Evolutionary conservation across 2,113 vertebrate genomes (phyloP).

Genomic region (Sakesphorus luctuosus): DNA sequence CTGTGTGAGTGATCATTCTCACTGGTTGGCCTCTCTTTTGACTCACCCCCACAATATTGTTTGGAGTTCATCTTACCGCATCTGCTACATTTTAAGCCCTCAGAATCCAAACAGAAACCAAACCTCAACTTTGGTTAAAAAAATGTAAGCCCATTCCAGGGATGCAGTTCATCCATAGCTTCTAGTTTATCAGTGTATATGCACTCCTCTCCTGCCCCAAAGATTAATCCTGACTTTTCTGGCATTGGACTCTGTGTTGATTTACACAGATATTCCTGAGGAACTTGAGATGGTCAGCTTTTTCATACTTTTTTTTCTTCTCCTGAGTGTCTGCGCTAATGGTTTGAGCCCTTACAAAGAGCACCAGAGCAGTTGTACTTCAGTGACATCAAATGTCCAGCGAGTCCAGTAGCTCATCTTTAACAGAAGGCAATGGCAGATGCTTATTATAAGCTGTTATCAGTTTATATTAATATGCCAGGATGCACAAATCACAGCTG

Average conservation of each 20-base stretch:
- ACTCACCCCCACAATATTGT: not conserved
- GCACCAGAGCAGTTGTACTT: not conserved
- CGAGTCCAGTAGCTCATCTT: not conserved
- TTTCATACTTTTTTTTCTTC: not conserved
- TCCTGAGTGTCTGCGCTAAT: not conserved
- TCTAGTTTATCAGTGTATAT: fast-evolving
- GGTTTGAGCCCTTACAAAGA: not conserved
- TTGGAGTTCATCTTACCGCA: not conserved
- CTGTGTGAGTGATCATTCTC: not conserved
- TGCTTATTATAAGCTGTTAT: conserved; percentile 59
- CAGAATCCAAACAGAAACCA: not conserved
- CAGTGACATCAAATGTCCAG: conserved; percentile 38
- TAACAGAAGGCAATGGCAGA: conserved; percentile 49
- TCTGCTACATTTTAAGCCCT: not conserved
- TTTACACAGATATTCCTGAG: not conserved
- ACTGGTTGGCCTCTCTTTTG: not conserved
- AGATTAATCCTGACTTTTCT: not conserved
- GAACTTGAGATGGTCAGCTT: not conserved
- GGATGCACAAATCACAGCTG: conserved; percentile 62
- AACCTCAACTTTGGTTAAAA: not conserved
- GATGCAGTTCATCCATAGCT: not conserved
- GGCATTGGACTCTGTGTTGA: not conserved
- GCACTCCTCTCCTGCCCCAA: not conserved
- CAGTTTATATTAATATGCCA: conserved; percentile 61
- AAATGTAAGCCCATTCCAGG: not conserved